phyloP scores from a whole-genome alignment of 2,888 invertebrate species.

The Hartigia nigra region DNA sequence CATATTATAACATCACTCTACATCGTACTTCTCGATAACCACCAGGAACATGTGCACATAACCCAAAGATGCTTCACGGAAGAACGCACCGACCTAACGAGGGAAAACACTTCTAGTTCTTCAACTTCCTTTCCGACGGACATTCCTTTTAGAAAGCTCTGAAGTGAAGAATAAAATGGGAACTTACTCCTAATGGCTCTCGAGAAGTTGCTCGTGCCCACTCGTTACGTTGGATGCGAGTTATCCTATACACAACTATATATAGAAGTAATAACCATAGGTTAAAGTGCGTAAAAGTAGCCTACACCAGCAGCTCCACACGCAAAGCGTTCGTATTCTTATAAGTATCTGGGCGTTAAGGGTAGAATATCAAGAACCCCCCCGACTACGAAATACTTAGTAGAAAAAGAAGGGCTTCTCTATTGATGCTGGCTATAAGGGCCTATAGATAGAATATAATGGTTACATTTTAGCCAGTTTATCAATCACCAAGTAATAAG shows the following conservation, averaged over 20 bases:
- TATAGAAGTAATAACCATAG: neutral
- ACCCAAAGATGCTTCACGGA: neutral
- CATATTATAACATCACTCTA: neutral
- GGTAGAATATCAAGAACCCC: neutral
- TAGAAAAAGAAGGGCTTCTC: neutral
- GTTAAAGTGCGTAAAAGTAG: neutral
- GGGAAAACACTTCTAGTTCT: conserved; percentile 13
- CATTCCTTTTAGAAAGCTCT: neutral
- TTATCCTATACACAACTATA: neutral
- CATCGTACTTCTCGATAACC: neutral
- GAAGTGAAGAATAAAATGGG: conserved; percentile 16
- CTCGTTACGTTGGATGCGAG: neutral
- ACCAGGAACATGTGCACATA: neutral
- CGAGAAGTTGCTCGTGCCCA: conserved; percentile 45
- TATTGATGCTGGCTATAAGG: neutral
- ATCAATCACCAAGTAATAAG: conserved; percentile 38
- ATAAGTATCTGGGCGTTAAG: neutral
- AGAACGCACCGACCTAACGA: conserved; percentile 22
- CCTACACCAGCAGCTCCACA: neutral
- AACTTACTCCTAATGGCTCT: conserved; percentile 44
- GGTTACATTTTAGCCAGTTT: neutral
- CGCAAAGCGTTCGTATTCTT: neutral
- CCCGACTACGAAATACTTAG: neutral
- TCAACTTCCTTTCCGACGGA: neutral
- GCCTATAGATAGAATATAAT: neutral